phyloP scores from a whole-genome alignment of 1,140 invertebrate genomes.

The Papilio xuthus region DNA sequence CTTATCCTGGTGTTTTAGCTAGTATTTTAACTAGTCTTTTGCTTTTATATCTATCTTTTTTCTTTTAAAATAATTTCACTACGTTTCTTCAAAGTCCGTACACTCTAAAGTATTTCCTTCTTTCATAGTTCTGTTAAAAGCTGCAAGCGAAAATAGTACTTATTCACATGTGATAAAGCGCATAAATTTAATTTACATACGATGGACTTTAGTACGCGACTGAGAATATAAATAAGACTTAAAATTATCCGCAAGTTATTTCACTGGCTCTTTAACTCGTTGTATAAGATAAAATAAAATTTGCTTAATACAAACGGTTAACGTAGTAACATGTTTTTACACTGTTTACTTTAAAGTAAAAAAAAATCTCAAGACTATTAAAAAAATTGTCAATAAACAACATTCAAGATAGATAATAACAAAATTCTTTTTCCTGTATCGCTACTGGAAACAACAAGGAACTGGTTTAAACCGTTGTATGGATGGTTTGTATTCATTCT shows the following conservation, averaged over 20 bases:
- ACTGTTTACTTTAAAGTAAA: too few relatives aligned
- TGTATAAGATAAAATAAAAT: conserved; percentile 4
- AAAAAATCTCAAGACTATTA: not conserved
- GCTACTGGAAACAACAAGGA: too few relatives aligned
- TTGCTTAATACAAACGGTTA: not conserved
- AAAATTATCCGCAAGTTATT: conserved; percentile 37
- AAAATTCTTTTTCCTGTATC: too few relatives aligned
- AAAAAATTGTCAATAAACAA: not conserved
- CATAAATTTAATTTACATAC: conserved; percentile 16
- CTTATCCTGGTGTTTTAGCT: too few relatives aligned
- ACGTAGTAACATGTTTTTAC: not conserved
- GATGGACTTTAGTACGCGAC: conserved; percentile 19
- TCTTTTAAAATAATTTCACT: not conserved
- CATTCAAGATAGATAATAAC: too few relatives aligned
- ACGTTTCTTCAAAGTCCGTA: not conserved
- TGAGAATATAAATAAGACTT: conserved; percentile 35
- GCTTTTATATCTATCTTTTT: too few relatives aligned
- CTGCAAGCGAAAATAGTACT: not conserved
- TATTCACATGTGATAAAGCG: not conserved
- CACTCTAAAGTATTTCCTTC: conserved; percentile 5
- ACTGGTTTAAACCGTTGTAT: too few relatives aligned
- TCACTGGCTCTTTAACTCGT: conserved; percentile 10
- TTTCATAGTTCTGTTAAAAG: not conserved
- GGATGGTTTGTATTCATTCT: too few relatives aligned
- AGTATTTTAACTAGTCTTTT: too few relatives aligned